Evolutionary conservation across 1,140 invertebrate genomes (phyloP).

Genomic region (Lepidotrigona ventralis): DNA sequence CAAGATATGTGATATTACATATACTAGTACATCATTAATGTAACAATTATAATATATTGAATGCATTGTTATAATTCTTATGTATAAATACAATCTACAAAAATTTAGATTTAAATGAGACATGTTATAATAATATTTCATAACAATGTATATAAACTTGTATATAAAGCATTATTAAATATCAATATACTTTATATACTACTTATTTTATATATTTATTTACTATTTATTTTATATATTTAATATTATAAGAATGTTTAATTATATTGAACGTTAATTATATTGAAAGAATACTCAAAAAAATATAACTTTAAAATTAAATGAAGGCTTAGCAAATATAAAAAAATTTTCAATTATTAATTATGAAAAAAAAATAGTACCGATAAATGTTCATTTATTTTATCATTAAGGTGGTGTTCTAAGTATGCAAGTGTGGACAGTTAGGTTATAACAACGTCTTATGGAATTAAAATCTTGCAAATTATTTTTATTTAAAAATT

Average conservation of each 20-base stretch:
- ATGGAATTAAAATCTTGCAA: neutral
- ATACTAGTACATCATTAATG: neutral
- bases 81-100: neutral
- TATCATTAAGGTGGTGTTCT: neutral
- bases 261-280: neutral
- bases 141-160: neutral
- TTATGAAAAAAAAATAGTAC: neutral
- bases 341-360: no score
- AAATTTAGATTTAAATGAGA: neutral
- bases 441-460: slow-evolving; percentile 23
- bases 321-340: no score
- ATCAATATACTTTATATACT: neutral
- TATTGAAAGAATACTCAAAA: neutral
- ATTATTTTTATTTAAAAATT: slow-evolving; percentile 19
- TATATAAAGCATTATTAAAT: neutral
- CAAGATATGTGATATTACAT: neutral
- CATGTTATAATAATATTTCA: neutral
- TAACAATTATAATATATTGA: neutral
- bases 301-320: no score
- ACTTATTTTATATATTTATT: no score
- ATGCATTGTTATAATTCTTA: neutral
- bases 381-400: neutral
- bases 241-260: neutral
- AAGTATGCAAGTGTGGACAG: neutral
- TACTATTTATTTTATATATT: no score